These are phyloP conservation scores for Choloepus hoffmanni DNA, from an alignment of 2,113 vertebrate genomes.

Conservation along the genomic window DNA sequence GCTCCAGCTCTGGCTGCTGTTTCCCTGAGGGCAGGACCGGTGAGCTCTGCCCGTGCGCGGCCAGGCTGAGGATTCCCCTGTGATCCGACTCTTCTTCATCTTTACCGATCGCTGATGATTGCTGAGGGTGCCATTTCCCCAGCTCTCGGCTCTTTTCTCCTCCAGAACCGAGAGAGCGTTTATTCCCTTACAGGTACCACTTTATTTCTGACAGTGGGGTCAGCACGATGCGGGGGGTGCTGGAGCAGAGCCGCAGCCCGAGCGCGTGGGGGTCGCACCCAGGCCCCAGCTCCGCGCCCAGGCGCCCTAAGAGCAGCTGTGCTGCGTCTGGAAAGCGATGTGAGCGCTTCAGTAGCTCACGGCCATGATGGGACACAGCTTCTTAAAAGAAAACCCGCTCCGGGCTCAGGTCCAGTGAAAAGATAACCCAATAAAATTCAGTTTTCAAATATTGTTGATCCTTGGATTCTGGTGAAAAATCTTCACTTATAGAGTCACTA, in stretches of 20 bases:
- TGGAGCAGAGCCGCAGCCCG: too few relatives aligned
- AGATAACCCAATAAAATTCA: conserved; percentile 1
- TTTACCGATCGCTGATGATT: neutral
- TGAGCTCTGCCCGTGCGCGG: too few relatives aligned
- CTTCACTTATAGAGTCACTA: neutral
- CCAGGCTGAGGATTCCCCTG: too few relatives aligned
- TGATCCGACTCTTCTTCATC: neutral
- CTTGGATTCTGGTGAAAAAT: neutral
- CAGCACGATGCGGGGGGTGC: too few relatives aligned
- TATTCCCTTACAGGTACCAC: too few relatives aligned
- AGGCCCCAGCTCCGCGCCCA: too few relatives aligned
- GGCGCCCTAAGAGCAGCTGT: neutral
- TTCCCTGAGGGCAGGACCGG: too few relatives aligned
- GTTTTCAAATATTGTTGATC: neutral
- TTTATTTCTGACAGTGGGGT: too few relatives aligned
- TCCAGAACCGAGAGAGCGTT: too few relatives aligned
- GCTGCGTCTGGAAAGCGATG: neutral
- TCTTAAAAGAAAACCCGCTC: neutral
- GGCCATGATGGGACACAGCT: neutral
- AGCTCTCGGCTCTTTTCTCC: neutral
- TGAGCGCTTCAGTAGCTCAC: neutral
- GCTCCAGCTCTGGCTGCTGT: too few relatives aligned
- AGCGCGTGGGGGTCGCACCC: too few relatives aligned
- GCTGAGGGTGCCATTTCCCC: neutral
- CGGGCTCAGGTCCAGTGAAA: neutral